These are phyloP conservation scores for Leptinotarsa tumamoca DNA, from an alignment of 2,888 invertebrate species.

Conservation along the genomic window DNA sequence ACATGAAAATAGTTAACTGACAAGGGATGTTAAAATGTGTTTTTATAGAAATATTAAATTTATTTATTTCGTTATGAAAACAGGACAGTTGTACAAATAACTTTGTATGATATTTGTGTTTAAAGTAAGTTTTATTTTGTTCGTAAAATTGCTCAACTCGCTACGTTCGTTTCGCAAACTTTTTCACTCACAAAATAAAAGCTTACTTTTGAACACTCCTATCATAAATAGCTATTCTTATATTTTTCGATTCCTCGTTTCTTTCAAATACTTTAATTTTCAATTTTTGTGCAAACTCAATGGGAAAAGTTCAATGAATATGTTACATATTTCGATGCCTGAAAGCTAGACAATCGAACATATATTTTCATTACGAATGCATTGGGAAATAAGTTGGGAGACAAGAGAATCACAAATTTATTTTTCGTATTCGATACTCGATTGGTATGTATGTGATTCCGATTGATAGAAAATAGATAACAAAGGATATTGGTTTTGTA, in stretches of 20 bases:
- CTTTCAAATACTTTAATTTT: slow-evolving; percentile 22
- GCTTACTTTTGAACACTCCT: too few species aligned
- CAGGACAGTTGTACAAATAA: too few species aligned
- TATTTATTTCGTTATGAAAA: too few species aligned
- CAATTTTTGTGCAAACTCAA: slow-evolving; percentile 46
- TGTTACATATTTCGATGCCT: slow-evolving; percentile 52
- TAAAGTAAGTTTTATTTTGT: too few species aligned
- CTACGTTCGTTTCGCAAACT: too few species aligned
- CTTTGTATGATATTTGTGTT: too few species aligned
- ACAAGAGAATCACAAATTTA: slow-evolving; percentile 45
- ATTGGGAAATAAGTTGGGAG: slow-evolving; percentile 52
- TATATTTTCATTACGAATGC: slow-evolving; percentile 52
- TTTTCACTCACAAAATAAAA: too few species aligned
- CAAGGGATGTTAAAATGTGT: too few species aligned
- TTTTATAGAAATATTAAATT: too few species aligned
- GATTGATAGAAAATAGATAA: slow-evolving; percentile 58
- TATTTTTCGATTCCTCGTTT: not conserved
- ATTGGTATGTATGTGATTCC: slow-evolving; percentile 58
- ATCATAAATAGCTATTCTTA: too few species aligned
- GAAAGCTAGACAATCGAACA: slow-evolving; percentile 45
- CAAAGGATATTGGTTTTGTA: slow-evolving; percentile 46
- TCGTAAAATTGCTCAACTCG: too few species aligned
- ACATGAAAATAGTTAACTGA: too few species aligned
- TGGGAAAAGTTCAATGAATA: slow-evolving; percentile 52
- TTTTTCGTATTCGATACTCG: slow-evolving; percentile 49